phyloP scores from a whole-genome alignment of 2,797 vertebrate species.

The Sebastes reedi region DNA sequence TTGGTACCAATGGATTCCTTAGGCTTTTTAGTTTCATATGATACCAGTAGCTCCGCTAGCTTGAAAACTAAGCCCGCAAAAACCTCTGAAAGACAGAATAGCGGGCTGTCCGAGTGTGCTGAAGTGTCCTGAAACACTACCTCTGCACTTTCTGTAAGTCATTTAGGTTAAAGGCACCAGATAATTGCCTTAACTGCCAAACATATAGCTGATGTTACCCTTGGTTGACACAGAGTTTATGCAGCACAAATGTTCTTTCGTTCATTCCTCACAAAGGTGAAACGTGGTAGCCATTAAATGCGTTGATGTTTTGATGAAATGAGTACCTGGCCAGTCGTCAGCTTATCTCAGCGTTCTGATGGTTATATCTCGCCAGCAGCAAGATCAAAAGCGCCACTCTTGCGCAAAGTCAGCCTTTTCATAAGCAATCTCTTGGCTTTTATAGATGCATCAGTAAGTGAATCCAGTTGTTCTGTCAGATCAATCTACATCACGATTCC shows the following conservation, averaged over 20 bases:
- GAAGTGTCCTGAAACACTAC: not conserved
- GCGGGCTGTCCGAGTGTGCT: not conserved
- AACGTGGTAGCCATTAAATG: conserved; percentile 49
- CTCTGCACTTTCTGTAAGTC: not conserved
- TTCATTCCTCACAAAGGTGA: conserved; percentile 22
- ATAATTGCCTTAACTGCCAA: not conserved
- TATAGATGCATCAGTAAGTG: conserved; percentile 21
- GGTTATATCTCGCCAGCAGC: conserved; percentile 27
- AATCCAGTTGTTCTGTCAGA: conserved; percentile 31
- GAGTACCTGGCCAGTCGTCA: conserved; percentile 27
- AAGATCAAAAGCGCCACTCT: conserved; percentile 32
- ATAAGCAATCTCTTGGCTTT: conserved; percentile 18
- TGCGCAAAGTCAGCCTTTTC: conserved; percentile 32
- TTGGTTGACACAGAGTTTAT: not conserved
- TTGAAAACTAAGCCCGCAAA: too few species aligned
- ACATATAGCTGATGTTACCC: not conserved
- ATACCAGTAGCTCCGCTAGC: too few species aligned
- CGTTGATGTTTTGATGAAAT: conserved; percentile 39
- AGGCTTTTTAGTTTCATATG: too few species aligned
- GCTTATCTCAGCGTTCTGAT: conserved; percentile 18
- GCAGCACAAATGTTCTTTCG: not conserved
- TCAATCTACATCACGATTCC: conserved; percentile 1
- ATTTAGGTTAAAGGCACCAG: not conserved
- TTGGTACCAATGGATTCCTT: too few species aligned
- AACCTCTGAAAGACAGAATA: too few species aligned